Base-by-base conservation (phyloP, 2,888 invertebrate genomes). In the Dyspetes luteomarginatus region DNA sequence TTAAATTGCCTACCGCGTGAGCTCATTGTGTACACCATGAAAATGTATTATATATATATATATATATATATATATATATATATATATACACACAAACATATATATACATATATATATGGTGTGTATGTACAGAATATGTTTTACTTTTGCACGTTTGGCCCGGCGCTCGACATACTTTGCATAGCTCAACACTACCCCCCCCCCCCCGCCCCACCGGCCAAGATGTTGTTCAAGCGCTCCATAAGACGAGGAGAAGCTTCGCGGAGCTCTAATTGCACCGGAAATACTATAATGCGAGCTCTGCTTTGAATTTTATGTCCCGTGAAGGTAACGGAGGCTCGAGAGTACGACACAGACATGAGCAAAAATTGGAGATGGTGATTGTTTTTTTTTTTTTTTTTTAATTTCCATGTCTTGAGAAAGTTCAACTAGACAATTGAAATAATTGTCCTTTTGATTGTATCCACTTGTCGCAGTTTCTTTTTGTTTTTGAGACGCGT, bases 1-100 rank as follows among this genome's bases (percentile, higher is more conserved):
- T 88, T 87, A 87, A 88, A 88, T 87, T 84, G 84, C 81, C 71
- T n/a, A 48, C 55, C 41, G n/a, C n/a, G 58, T 45, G 78, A 68
- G 67, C 64, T 43, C 24, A 15, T 36, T n/a, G 26, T 19, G 26
- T 45, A 22, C 22, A 30, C 28, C n/a, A 58, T 4, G 30, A 24
- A 41, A n/a, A 0, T 17, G 4, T 43, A 68, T 22, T 65, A 22
- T 58, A 60, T 45, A 26, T 41, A 52, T 60, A 50, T 26, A 36
- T 50, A 12, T 15, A 4, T 7, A 15, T 41, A 4, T 48, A 22
- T 65, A 12, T 24, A 24, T 41, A 48, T 22, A 26, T 3, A 17
- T 50, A 24, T 24, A n/a, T 45, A n/a, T 45, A n/a, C 0, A 4
- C 12, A n/a, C 24, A 3, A 3, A 5, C 2, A 3, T 43, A 3